These are phyloP conservation scores for Rhinoptilus africanus DNA, from an alignment of 2,113 vertebrate genomes.

Conservation along the genomic window DNA sequence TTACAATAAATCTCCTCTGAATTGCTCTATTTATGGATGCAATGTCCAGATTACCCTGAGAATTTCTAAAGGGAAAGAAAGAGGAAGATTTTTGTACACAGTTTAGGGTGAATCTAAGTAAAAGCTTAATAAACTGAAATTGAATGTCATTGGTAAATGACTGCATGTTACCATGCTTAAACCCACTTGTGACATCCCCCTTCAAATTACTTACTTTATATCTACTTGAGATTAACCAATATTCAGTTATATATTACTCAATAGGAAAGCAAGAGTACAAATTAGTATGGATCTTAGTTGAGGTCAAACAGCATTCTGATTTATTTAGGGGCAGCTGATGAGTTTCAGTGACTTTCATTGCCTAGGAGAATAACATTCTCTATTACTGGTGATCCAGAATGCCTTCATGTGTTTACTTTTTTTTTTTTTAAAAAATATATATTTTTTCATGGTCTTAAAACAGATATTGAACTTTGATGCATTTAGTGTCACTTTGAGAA, in stretches of 20 bases:
- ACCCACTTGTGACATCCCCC: not conserved
- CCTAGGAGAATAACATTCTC: not conserved
- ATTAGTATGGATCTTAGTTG: not conserved
- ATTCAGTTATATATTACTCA: not conserved
- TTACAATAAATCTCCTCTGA: not conserved
- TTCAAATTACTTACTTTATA: not conserved
- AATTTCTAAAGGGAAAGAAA: not conserved
- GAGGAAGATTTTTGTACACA: not conserved
- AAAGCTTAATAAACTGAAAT: not conserved
- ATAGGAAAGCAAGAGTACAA: not conserved
- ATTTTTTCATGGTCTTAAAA: not conserved
- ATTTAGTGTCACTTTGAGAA: not conserved
- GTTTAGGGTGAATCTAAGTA: not conserved
- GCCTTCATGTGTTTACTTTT: not conserved
- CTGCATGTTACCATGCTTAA: not conserved
- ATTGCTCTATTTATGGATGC: not conserved
- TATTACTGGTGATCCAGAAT: not conserved
- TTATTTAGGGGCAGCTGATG: not conserved
- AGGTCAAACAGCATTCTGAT: not conserved
- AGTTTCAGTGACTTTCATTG: not conserved
- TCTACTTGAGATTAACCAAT: not conserved
- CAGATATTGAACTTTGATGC: not conserved
- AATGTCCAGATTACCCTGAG: not conserved
- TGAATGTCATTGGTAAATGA: not conserved
- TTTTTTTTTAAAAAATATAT: not conserved